Evolutionary conservation across 1,140 invertebrate genomes (phyloP).

Genomic region (Hylaeus anthracinus): DNA sequence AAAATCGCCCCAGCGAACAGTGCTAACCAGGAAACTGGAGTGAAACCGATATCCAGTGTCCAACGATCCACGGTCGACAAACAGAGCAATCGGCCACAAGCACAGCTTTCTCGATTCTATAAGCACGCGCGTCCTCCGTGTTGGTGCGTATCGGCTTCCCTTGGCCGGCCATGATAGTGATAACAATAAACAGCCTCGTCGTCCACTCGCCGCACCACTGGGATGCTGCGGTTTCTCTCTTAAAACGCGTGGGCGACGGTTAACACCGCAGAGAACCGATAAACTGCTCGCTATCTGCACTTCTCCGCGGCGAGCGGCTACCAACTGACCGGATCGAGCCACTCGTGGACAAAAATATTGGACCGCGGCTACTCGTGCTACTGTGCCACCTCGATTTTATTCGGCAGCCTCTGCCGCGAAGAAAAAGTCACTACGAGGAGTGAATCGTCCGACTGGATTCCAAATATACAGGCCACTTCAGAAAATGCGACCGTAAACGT

Average conservation of each 20-base stretch:
- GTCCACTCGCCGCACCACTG: constrained; percentile 43
- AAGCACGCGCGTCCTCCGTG: constrained; percentile 40
- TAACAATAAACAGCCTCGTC: constrained; percentile 67
- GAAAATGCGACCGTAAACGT: too few species aligned
- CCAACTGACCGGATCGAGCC: constrained; percentile 35
- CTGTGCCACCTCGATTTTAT: constrained; percentile 36
- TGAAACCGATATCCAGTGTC: neutral
- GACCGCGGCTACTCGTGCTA: constrained; percentile 43
- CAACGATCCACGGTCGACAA: neutral
- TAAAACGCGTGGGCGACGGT: constrained; percentile 71
- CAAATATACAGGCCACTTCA: too few species aligned
- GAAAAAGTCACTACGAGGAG: neutral
- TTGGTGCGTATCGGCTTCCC: constrained; percentile 70
- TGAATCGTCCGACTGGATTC: too few species aligned
- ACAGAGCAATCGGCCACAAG: neutral
- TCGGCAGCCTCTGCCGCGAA: neutral
- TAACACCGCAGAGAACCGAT: constrained; percentile 71
- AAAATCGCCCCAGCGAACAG: too few species aligned
- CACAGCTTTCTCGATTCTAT: neutral
- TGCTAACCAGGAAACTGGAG: neutral
- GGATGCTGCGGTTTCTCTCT: constrained; percentile 54
- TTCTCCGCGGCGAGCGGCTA: constrained; percentile 67
- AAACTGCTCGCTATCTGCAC: constrained; percentile 70
- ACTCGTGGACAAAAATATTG: constrained; percentile 53
- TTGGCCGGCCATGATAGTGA: constrained; percentile 63